Evolutionary conservation across 1,140 invertebrate genomes (phyloP).

Genomic region (Eulimnadia texana): DNA sequence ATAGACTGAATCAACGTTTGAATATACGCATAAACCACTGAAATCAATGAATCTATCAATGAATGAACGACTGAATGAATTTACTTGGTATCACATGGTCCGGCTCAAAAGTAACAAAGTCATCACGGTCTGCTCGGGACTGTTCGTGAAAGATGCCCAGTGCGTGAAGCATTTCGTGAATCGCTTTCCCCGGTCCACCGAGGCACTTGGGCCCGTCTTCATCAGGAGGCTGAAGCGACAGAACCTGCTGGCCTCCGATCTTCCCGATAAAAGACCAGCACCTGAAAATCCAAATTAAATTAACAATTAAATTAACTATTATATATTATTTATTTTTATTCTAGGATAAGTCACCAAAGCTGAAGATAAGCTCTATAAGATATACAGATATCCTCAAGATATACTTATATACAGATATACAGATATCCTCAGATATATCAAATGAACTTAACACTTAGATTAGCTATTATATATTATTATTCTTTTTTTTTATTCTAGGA

Average conservation of each 20-base stretch:
- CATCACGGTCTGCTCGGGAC: constrained; percentile 42
- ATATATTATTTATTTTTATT: no score
- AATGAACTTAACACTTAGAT: no score
- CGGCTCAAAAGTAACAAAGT: constrained; percentile 38
- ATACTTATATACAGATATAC: no score
- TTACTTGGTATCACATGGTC: constrained; percentile 34
- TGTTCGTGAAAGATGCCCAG: constrained; percentile 50
- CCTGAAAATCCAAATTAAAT: constrained; percentile 25
- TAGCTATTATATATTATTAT: no score
- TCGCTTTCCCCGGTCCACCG: constrained; percentile 39
- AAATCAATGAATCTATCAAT: neutral
- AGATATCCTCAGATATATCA: no score
- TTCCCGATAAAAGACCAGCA: constrained; percentile 52
- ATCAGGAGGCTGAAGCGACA: constrained; percentile 47
- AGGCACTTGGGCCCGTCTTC: constrained; percentile 39
- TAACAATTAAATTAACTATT: neutral
- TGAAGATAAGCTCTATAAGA: no score
- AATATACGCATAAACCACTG: neutral
- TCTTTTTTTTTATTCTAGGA: no score
- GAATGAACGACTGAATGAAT: neutral
- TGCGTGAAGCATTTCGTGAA: constrained; percentile 48
- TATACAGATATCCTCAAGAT: no score
- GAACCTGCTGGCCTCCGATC: constrained; percentile 45
- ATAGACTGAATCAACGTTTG: no score
- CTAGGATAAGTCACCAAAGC: no score